Evolutionary conservation across 1,140 invertebrate species (phyloP).

Genomic region (Habropoda laboriosa): DNA sequence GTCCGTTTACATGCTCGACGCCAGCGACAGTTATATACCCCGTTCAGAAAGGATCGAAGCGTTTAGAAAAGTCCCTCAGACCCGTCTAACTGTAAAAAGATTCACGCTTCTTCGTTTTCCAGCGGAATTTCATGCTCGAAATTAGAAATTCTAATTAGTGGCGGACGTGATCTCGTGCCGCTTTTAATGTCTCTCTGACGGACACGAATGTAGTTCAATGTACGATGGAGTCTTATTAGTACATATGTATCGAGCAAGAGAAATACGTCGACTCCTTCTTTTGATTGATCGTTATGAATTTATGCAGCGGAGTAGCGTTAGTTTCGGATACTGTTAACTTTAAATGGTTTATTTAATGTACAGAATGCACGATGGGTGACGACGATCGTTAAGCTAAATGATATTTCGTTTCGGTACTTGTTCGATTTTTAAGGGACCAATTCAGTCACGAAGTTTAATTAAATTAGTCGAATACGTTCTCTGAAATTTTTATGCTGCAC

Average conservation of each 20-base stretch:
- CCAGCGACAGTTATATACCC: constrained; percentile 29
- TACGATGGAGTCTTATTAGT: too few species aligned
- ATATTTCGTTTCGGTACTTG: too few species aligned
- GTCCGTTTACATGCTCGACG: background rate
- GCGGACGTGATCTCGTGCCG: background rate
- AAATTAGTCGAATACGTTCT: too few species aligned
- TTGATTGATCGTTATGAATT: background rate
- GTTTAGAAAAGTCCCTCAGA: background rate
- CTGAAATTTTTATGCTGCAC: too few species aligned
- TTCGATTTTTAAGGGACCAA: too few species aligned
- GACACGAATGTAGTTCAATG: background rate
- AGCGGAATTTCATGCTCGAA: background rate
- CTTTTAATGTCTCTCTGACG: background rate
- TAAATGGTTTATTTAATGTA: too few species aligned
- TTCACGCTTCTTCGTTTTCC: constrained; percentile 5
- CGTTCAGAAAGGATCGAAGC: background rate
- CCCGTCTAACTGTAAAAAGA: constrained; percentile 36
- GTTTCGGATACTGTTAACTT: background rate
- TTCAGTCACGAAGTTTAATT: too few species aligned
- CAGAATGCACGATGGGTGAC: too few species aligned
- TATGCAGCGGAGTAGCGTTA: background rate
- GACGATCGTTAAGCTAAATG: too few species aligned
- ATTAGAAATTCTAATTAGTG: constrained; percentile 27
- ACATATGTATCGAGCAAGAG: too few species aligned
- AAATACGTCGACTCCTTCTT: background rate